Base-by-base conservation (phyloP, 2,797 vertebrate genomes). In the Hyperoplus immaculatus region DNA sequence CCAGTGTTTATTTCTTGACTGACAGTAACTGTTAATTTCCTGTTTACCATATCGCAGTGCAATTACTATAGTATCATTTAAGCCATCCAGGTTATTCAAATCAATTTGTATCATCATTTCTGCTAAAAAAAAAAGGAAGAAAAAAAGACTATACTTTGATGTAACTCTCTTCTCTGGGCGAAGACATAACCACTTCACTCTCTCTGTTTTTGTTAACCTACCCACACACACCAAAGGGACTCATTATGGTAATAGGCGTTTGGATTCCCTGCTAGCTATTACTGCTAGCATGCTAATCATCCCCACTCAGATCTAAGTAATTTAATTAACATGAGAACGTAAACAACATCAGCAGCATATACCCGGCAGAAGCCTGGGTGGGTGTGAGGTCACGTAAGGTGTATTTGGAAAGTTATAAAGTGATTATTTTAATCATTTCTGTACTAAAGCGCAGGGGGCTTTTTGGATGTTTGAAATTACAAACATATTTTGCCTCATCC, bases 181-280 rank as follows among this genome's bases (percentile, higher is more conserved):
- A 72, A 9, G 3, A 47, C 21, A 54, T 60, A 85, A 82, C 60
- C 4, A 51, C 58, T 77, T 53, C 10, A 42, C 54, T 58, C 59
- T 64, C 72, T 64, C 77, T 60, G 75, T 70, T 36, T 59, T 57
- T 53, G 5, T 46, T 41, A 29, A 75, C 67, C 56, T 70, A 58
- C 81, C 74, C 75, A 85, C 78, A 82, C 79, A 76, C 43, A 51
- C 88, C 78, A 62, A 79, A 72, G 82, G 80, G 86, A 88, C 87
- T 90, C 89, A 91, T 93, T 93, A 92, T 83, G 86, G 82, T 92
- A 92, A 95, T 75, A 82, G 77, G 64, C 86, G 78, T 89, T 89
- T 81, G 80, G 86, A 91, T 90, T 89, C 80, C 87, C 86, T 77
- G 87, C 87, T 92, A 91, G 87, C 88, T 92, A 88, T 89, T 87